Evolutionary conservation across 64 coral and sea anemone genomes (phyloP), one percentile per base, ranked within the genome.

Genomic region (Stichodactyla helianthus): DNA sequence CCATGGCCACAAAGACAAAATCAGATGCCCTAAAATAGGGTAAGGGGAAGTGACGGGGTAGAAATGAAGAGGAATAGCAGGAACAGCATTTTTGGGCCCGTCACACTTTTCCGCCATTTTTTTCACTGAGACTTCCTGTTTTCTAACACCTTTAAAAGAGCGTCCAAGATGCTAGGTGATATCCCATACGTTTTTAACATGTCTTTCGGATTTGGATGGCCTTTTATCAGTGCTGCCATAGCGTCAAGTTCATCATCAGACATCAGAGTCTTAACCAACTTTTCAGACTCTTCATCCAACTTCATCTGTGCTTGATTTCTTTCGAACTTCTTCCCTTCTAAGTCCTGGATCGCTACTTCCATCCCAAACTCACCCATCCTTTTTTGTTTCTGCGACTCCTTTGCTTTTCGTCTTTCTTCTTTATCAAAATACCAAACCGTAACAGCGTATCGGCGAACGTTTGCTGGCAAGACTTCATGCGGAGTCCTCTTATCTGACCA

Each of bases 351-450:
- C 4, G 88, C 88, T 22, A 89, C 81, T 58, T 77, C 68, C 51
- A 76, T 56, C 0, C 57, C 94, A 59, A 89, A 76, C 17, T 84
- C 50, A 64, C 79, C 87, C 87, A 87, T 70, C 17, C 44, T 10
- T 25, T 87, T 68, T 71, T 81, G 53, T 4, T 63, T 71, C 26
- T 95, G 86, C 54, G 86, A 79, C 54, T 92, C 31, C 64, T 93
- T 95, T 0, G 94, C 96, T 59, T 52, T 89, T 27, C 54, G 52
- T 26, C 96, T 87, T 77, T 98, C 87, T 50, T 92, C 88, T 60
- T 77, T 50, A 78, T 98, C 96, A 88, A 98, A 94, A 55, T 93
- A 98, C 96, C 96, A 98, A 52, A 98, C 74, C 1, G 96, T 98
- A 23, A 98, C 89, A 60, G 96, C 93, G 93, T 92, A 98, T 19